Evolutionary conservation across 2,797 vertebrate genomes (phyloP), one percentile per base, ranked within the genome.

Genomic region (Falco novaeseelandiae): DNA sequence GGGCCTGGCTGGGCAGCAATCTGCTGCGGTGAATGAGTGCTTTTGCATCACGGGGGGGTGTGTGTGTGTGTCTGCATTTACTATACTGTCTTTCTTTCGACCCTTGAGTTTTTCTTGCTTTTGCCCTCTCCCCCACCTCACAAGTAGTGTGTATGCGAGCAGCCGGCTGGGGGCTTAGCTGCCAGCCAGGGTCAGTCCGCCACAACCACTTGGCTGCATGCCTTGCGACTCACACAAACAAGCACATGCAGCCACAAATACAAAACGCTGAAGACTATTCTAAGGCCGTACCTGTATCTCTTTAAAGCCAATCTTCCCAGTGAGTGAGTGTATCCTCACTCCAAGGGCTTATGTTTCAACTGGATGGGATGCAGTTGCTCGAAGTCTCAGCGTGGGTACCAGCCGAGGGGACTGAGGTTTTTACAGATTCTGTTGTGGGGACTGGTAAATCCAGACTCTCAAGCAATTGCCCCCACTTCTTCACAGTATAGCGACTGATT

Each of bases 101-200:
- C 18, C 23, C 3, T 6, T 6, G 49, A 51, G 48, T 25, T 38
- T 38, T 66, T 66, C 32, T 44, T 51, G 22, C 44, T 44, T 26
- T 36, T 32, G 15, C 29, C 27, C 14, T 81, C 40, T 8, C 8
- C 16, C 22, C 12, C 4, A 17, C 2, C 2, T 9, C 29, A 29
- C 1, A 3, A 6, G 29, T 12, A 10, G 3, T 23, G 30, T 4
- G 12, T 8, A 2, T 1, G 27, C 11, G 42, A 58, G 32, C 1
- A 22, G 34, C 70, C 23, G 29, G 21, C 7, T 14, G 36, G 27
- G 61, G 11, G 9, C 65, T 34, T 1, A 0, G 20, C 29, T n/a
- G 55, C n/a, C 51, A 15, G 6, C 32, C 0, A 0, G 23, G 17
- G 44, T 54, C 59, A 32, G 57, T 6, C 62, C 1, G 0, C 10